Evolutionary conservation across 2,888 invertebrate genomes (phyloP).

Genomic region (Caenorhabditis sp.): DNA sequence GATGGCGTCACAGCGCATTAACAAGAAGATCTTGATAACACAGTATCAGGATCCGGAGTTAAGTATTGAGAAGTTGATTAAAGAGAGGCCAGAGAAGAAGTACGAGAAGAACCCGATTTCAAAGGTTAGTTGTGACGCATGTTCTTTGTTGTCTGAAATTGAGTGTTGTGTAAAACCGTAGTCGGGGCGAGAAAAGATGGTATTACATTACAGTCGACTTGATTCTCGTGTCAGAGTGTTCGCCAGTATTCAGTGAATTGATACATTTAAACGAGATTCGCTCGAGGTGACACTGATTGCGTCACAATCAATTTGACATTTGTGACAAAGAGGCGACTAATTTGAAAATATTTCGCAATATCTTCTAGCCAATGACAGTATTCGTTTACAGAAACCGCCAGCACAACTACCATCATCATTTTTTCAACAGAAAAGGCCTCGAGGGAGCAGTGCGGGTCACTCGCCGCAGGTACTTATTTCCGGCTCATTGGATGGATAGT

Average conservation of each 20-base stretch:
- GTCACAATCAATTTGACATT: conserved; percentile 20
- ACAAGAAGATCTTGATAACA: conserved; percentile 43
- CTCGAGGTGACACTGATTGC: conserved; percentile 22
- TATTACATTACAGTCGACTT: conserved; percentile 29
- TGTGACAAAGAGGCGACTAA: conserved; percentile 24
- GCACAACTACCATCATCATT: conserved; percentile 48
- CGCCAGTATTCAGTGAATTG: conserved; percentile 1
- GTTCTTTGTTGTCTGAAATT: background rate
- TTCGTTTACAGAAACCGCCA: conserved; percentile 41
- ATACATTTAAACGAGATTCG: conserved; percentile 21
- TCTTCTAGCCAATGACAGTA: too few relatives aligned
- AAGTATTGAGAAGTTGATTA: conserved; percentile 56
- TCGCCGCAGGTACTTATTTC: conserved; percentile 56
- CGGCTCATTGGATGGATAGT: background rate
- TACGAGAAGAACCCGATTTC: conserved; percentile 58
- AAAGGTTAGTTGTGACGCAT: conserved; percentile 29
- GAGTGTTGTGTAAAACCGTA: conserved; percentile 15
- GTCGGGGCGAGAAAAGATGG: background rate
- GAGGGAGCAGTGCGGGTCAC: conserved; percentile 64
- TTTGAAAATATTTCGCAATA: conserved; percentile 17
- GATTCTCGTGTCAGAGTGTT: conserved; percentile 40
- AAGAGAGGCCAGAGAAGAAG: conserved; percentile 52
- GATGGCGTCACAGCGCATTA: conserved; percentile 49
- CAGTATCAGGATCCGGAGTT: conserved; percentile 53
- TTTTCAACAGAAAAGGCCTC: conserved; percentile 43